Evolutionary conservation across 2,797 vertebrate genomes (phyloP), one percentile per base, ranked within the genome.

Genomic region (Alfaro cultratus): DNA sequence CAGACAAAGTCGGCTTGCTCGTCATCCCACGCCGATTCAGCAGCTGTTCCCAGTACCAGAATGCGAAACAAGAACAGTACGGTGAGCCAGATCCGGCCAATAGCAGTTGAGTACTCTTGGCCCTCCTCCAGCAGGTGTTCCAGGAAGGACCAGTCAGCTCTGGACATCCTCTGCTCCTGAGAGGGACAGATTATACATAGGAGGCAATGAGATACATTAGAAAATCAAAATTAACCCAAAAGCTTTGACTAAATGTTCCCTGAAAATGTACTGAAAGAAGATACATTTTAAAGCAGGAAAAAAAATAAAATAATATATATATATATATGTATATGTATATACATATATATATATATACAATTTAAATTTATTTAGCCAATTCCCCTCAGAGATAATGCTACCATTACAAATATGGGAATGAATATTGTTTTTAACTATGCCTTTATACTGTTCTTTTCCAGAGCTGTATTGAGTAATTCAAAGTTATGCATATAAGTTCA

Each of bases 61-160:
- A 97, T 94, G 77, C 96, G 95, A 87, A 97, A 97, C 67, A 97
- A 94, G 92, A 97, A 96, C 83, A 97, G 96, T 1, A 97, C 94
- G 0, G 96, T 97, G 12, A 97, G 93, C 96, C 96, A 97, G 82
- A 97, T 85, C 0, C 96, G 95, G 29, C 96, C 96, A 10, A 96
- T 80, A n/a, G 89, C 91, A 4, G 96, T 97, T 0, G 96, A 96
- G 86, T 96, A 95, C 92, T 96, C 95, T 89, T 97, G 96, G 68
- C 96, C 96, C 85, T 96, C 96, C 92, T 96, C 96, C 84, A 97
- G 91, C 88, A 97, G 93, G 84, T 95, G 93, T 94, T 97, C 96
- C 89, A 97, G 91, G 84, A 96, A 96, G 86, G 95, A 94, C 96
- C 96, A 97, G 91, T 97, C 96, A 94, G 95, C 96, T 94, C 94